Evolutionary conservation across 2,888 invertebrate genomes (phyloP).

Genomic region (Platynereis dumerilii): DNA sequence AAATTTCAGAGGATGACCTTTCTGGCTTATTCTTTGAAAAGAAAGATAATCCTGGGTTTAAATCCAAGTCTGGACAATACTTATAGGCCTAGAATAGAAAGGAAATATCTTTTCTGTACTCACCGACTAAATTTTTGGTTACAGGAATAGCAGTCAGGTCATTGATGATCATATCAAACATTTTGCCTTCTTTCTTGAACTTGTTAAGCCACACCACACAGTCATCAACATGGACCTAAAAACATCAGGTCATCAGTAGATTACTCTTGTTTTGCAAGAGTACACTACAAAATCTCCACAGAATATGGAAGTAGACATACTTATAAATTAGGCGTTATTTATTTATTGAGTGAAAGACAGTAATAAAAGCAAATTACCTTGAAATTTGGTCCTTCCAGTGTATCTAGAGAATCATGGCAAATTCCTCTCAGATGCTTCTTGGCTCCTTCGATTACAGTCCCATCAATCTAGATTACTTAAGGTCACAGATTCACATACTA

Average conservation of each 20-base stretch:
- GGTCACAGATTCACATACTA: not conserved
- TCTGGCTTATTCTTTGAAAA: too few species aligned
- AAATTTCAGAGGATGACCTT: too few species aligned
- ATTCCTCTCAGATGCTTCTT: conserved; percentile 81
- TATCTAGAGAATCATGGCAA: conserved; percentile 86
- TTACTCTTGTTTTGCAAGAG: too few species aligned
- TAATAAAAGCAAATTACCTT: too few species aligned
- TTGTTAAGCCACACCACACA: conserved; percentile 76
- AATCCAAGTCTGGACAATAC: too few species aligned
- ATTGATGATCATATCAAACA: conserved; percentile 91
- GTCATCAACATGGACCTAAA: conserved; percentile 86
- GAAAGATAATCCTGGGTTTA: too few species aligned
- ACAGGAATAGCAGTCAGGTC: conserved; percentile 94
- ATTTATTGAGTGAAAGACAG: too few species aligned
- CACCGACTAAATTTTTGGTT: conserved; percentile 65
- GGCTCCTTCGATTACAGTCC: conserved; percentile 87
- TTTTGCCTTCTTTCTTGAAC: conserved; percentile 73
- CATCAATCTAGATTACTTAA: conserved; percentile 71
- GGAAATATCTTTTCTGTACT: not conserved
- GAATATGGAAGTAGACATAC: too few species aligned
- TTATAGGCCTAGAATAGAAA: too few species aligned
- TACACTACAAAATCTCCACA: too few species aligned
- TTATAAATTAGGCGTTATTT: too few species aligned
- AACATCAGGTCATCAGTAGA: conserved; percentile 31
- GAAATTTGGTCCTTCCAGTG: conserved; percentile 78